These are phyloP conservation scores for Oreohelix idahoensis DNA, from an alignment of 1,140 invertebrate genomes.

Conservation along the genomic window DNA sequence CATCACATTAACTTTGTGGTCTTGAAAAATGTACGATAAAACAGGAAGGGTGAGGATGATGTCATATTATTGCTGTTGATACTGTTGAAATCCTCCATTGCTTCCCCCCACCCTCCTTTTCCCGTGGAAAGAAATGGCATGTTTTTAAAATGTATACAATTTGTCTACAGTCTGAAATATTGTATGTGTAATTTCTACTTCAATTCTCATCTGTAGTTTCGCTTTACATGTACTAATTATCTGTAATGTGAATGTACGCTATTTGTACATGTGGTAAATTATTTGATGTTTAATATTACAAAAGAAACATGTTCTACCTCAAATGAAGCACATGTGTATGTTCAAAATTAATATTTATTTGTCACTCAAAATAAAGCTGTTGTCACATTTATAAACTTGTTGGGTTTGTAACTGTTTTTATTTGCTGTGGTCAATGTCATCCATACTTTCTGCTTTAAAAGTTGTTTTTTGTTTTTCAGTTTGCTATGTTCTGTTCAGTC, in stretches of 20 bases:
- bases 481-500: too few species aligned
- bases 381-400: not conserved
- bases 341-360: constrained; percentile 5
- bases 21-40: too few species aligned
- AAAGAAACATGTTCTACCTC: constrained; percentile 9
- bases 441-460: too few species aligned
- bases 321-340: constrained; percentile 6
- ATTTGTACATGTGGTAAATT: not conserved
- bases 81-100: not conserved
- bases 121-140: not conserved
- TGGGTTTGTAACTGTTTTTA: not conserved
- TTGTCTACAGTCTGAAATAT: not conserved
- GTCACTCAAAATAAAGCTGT: constrained; percentile 17
- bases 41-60: not conserved
- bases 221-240: not conserved
- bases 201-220: not conserved
- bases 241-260: not conserved
- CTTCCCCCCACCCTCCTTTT: not conserved
- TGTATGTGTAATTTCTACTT: not conserved
- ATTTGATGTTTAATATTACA: constrained; percentile 1
- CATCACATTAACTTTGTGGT: too few species aligned
- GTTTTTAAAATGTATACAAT: not conserved
- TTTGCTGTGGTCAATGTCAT: too few species aligned
- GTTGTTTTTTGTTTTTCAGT: too few species aligned
- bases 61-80: not conserved